Evolutionary conservation across 2,113 vertebrate species (phyloP).

Genomic region (Psilopsiagon aymara): DNA sequence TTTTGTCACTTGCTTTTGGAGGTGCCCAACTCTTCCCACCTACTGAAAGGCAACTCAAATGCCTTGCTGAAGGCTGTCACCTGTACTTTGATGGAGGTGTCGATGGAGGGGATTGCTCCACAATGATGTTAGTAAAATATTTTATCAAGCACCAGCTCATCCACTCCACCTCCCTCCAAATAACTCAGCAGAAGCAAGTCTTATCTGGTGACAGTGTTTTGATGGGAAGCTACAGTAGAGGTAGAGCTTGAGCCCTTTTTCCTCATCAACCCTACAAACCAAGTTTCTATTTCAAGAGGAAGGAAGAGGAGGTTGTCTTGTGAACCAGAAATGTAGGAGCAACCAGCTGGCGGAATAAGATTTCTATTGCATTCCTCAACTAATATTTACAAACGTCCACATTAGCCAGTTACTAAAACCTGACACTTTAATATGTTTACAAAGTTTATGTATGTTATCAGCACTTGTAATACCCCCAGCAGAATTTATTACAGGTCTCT

Average conservation of each 20-base stretch:
- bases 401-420: slow-evolving; percentile 13
- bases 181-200: neutral
- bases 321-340: neutral
- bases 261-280: neutral
- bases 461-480: slow-evolving; percentile 45
- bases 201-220: neutral
- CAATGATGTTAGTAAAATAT: neutral
- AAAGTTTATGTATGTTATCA: slow-evolving; percentile 64
- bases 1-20: neutral
- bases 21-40: neutral
- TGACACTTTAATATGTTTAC: slow-evolving; percentile 62
- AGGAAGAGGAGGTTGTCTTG: neutral
- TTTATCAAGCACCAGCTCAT: neutral
- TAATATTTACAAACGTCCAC: neutral
- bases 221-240: neutral
- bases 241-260: neutral
- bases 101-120: neutral
- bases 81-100: neutral
- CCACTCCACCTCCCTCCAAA: neutral
- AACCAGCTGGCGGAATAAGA: neutral
- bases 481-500: slow-evolving; percentile 67
- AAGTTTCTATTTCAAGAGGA: neutral
- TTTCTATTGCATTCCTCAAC: neutral
- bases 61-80: neutral
- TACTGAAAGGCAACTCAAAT: neutral